A percentile compares a stretch with the other conserved stretches of the same genome.
Evolutionary conservation across 1,140 invertebrate species (phyloP).

Genomic region (Diuraphis noxia): DNA sequence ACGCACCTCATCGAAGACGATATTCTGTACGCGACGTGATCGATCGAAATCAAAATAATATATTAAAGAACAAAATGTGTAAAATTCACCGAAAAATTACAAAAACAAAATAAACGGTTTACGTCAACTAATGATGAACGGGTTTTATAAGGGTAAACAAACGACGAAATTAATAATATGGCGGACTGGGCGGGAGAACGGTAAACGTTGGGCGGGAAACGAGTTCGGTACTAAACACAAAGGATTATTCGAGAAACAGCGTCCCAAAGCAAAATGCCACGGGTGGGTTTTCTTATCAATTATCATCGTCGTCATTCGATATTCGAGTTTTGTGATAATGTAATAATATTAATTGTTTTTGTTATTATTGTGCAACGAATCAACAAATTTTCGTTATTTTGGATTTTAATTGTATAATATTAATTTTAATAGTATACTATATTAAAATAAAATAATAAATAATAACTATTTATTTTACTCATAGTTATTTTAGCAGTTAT

Average conservation of each 20-base stretch:
- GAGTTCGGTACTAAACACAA: conserved; percentile 26
- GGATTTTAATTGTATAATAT: background rate
- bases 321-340: background rate
- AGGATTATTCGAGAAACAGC: conserved; percentile 9
- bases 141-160: background rate
- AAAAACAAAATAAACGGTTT: conserved; percentile 48
- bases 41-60: background rate
- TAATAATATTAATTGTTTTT: background rate
- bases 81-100: background rate
- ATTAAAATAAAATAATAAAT: background rate
- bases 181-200: conserved; percentile 51
- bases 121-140: conserved; percentile 14
- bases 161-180: conserved; percentile 43
- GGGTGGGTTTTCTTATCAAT: background rate
- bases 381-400: background rate
- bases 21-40: background rate
- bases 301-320: background rate
- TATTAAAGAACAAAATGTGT: background rate
- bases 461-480: background rate
- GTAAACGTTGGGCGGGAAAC: conserved; percentile 42
- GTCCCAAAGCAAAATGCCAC: background rate
- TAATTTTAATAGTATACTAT: too few relatives aligned
- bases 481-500: background rate
- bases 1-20: background rate
- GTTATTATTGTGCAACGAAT: background rate